These are phyloP conservation scores for Tragelaphus imberbis DNA, from an alignment of 2,113 vertebrate species.

Conservation along the genomic window DNA sequence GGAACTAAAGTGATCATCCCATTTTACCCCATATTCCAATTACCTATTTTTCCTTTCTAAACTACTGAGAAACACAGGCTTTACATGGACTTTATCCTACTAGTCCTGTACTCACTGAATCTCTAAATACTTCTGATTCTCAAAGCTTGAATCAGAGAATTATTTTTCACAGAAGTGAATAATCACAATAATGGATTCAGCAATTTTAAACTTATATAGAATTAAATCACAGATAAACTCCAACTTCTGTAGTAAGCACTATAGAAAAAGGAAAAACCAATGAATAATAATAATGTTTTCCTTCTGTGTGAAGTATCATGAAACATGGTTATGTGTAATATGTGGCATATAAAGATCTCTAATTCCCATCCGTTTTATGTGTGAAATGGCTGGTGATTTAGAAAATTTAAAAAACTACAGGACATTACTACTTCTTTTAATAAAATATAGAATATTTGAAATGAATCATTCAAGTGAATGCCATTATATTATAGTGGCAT, in stretches of 20 bases:
- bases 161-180: conserved; percentile 36
- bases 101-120: neutral
- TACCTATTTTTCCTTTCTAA: neutral
- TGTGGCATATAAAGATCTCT: conserved; percentile 32
- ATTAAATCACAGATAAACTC: conserved; percentile 24
- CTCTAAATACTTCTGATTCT: conserved; percentile 20
- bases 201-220: conserved; percentile 21
- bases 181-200: neutral
- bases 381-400: conserved; percentile 38
- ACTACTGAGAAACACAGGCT: neutral
- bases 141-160: conserved; percentile 6
- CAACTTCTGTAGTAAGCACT: neutral
- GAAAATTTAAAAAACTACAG: conserved; percentile 26
- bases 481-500: conserved; percentile 39
- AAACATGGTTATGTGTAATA: conserved; percentile 30
- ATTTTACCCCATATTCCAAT: neutral
- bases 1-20: neutral
- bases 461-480: conserved; percentile 32
- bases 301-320: conserved; percentile 27
- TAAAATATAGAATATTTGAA: neutral
- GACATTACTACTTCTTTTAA: conserved; percentile 39
- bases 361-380: conserved; percentile 28
- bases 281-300: conserved; percentile 7
- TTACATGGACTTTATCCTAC: neutral
- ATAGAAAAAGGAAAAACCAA: neutral